phyloP scores from a whole-genome alignment of 2,797 vertebrate genomes.

The Rhyacichthys aspro region DNA sequence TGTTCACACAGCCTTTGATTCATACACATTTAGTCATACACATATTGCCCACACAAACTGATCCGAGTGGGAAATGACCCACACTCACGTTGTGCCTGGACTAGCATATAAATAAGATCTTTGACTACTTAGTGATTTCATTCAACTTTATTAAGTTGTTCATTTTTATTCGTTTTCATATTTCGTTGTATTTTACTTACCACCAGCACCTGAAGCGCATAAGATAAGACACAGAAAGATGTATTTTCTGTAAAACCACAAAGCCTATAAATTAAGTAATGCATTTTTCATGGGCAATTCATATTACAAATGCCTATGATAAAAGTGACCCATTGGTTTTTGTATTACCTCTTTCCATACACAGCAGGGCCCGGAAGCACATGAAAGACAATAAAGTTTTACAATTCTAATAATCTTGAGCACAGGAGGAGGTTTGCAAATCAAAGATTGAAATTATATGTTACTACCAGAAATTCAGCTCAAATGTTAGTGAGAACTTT shows the following conservation, averaged over 20 bases:
- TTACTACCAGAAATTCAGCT: constrained; percentile 10
- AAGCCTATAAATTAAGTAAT: not conserved
- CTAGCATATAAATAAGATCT: no score
- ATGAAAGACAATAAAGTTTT: constrained; percentile 14
- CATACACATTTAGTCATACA: constrained; percentile 45
- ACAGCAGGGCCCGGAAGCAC: constrained; percentile 17
- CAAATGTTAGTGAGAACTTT: constrained; percentile 20
- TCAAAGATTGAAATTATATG: constrained; percentile 5
- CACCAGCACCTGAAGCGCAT: no score
- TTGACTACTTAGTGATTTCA: no score
- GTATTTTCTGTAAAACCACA: constrained; percentile 1
- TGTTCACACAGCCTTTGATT: constrained; percentile 43
- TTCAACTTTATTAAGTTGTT: constrained; percentile 5
- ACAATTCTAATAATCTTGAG: constrained; percentile 11
- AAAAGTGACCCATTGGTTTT: constrained; percentile 19
- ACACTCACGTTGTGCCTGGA: not conserved
- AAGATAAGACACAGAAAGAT: not conserved
- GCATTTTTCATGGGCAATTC: not conserved
- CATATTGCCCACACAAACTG: constrained; percentile 40
- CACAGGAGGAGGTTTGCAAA: constrained; percentile 9
- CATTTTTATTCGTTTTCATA: not conserved
- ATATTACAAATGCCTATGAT: constrained; percentile 4
- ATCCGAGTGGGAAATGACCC: constrained; percentile 37
- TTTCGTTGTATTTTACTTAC: not conserved
- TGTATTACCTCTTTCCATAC: not conserved